Conservation (phyloP, 2,888 invertebrate species). For the Incurvaria masculella region DNA sequence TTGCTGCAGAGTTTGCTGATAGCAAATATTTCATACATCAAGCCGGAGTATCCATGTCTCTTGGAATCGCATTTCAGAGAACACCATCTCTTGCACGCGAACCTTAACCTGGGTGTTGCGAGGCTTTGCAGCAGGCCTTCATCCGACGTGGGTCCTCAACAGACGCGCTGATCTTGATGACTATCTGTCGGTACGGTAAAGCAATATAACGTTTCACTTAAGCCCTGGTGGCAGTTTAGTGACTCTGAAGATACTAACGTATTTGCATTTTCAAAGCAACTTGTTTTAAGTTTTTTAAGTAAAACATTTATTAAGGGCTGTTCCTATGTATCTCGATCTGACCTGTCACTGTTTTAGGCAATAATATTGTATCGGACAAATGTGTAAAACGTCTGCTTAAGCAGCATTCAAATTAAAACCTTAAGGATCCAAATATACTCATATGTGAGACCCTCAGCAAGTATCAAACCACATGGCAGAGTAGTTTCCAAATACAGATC, state of each 20-base stretch:
- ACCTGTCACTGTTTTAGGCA: constrained; percentile 11
- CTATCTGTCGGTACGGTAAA: too few relatives aligned
- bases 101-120: constrained; percentile 1
- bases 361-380: constrained; percentile 4
- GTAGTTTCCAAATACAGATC: constrained; percentile 4
- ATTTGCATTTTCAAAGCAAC: too few relatives aligned
- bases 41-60: background rate
- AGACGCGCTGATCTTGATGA: background rate
- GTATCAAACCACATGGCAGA: background rate
- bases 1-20: background rate
- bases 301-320: constrained; percentile 11
- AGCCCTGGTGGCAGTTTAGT: too few relatives aligned
- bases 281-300: constrained; percentile 8
- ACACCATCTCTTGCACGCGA: background rate
- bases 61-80: background rate
- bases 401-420: constrained; percentile 7
- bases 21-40: background rate
- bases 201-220: too few relatives aligned
- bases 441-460: constrained; percentile 9
- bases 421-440: constrained; percentile 6
- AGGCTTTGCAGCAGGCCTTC: background rate
- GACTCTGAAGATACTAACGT: too few relatives aligned
- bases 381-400: constrained; percentile 8
- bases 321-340: constrained; percentile 15
- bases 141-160: background rate